Evolutionary conservation across 2,113 vertebrate species (phyloP), one percentile per base, ranked within the genome.

Genomic region (Sclerurus mexicanus): DNA sequence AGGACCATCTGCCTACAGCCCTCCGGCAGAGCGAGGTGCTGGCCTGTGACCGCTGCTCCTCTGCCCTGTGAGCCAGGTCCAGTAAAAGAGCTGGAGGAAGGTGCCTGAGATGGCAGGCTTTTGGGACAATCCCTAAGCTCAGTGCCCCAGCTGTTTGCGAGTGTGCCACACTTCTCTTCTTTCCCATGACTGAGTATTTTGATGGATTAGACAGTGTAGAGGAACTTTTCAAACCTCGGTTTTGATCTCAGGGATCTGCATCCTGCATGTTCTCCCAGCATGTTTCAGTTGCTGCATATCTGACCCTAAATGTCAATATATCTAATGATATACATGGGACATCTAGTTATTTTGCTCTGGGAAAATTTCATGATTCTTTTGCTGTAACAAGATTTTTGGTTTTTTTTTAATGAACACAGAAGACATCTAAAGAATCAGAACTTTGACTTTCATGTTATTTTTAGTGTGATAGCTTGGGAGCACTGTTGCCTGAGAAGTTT

Each of bases 141-240:
- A 0, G 27, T 33, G 42, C n/a, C 37, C 2, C 0, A 3, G 22
- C 31, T 13, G 2, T 39, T 83, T 5, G 1, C 24, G 40, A 33
- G 19, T 8, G 10, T 12, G 20, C 35, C 44, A n/a, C 1, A 4
- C 52, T 82, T 64, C 40, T n/a, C 21, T 28, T 46, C 23, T 37
- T 74, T 37, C 58, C 42, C 35, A 35, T 30, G 39, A 28, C 47
- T 13, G 56, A 53, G 12, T 62, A 23, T 89, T 68, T 30, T 25
- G 30, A 20, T 64, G 44, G 68, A 47, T 56, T 52, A 56, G 10
- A 21, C 13, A 39, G 33, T 2, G 23, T 1, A 4, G 49, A 79
- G 23, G 28, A 72, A 63, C 14, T 69, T 84, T 76, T 73, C 49
- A 80, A 73, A 52, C 56, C 6, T 27, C 19, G 18, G 6, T 31